Evolutionary conservation across 2,888 invertebrate genomes (phyloP), one percentile per base, ranked within the genome.

Genomic region (Patella ulyssiponensis): DNA sequence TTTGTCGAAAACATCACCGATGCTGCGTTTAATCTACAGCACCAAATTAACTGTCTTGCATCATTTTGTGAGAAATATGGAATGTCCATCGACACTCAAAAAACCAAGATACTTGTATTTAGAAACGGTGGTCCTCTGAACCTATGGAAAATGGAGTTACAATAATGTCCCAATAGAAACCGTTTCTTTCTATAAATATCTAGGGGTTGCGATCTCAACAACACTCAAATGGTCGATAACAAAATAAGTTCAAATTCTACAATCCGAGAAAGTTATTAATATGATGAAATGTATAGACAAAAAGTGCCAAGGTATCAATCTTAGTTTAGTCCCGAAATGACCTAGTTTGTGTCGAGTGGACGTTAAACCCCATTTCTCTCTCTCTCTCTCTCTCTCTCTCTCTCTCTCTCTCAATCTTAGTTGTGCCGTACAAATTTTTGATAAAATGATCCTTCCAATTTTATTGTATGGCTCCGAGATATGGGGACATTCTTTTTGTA

Each of bases 1-100:
- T 78, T 53, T 76, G 51, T 79, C 3, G 73, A 70, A 17, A 78
- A 72, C 27, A 33, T 73, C 23, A 20, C 79, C 2, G 76, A 76
- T 23, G 71, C 58, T 27, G 70, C n/a, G n/a, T n/a, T 75, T 20
- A 53, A 75, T 51, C 71, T 75, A 1, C 75, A 76, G 4, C 33
- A 69, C 17, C 76, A 78, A 54, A 52, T 78, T n/a, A 72, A 78
- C n/a, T 27, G 27, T 27, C 27, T 27, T 27, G 20, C 12, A 20
- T 17, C 15, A 23, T 75, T 75, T 20, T 78, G 75, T 75, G 54
- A 74, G 1, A 44, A 69, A 11, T 74, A 56, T 23, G 71, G 77
- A 5, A 54, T 77, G 69, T 20, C 20, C 12, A n/a, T 52, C 2
- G 74, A 77, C 27, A 74, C 33, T 1, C 27, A 74, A 74, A 56